Conservation (phyloP, 1,140 invertebrate species). For the Tetranychus urticae region DNA sequence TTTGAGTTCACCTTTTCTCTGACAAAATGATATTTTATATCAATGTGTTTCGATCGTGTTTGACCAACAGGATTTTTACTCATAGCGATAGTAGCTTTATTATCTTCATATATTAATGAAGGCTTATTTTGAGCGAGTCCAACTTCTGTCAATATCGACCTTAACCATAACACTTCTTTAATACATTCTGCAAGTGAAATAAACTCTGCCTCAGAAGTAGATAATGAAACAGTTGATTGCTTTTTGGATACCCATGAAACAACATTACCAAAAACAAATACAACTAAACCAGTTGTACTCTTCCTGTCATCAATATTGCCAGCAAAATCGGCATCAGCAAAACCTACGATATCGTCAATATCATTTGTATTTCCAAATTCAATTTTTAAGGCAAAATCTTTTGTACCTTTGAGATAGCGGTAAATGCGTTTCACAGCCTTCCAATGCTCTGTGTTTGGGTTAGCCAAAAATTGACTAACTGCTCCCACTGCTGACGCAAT, state of each 20-base stretch:
- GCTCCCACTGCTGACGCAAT: constrained; percentile 22
- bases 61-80: constrained; percentile 11
- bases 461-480: constrained; percentile 21
- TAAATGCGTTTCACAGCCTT: constrained; percentile 16
- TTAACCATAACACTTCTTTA: constrained; percentile 17
- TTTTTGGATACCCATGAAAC: constrained; percentile 17
- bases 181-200: constrained; percentile 18
- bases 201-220: constrained; percentile 19
- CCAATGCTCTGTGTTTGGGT: constrained; percentile 11
- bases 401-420: constrained; percentile 14
- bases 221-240: constrained; percentile 17
- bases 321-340: constrained; percentile 6
- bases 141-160: constrained; percentile 2
- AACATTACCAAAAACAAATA: constrained; percentile 13
- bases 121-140: neutral
- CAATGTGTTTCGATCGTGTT: constrained; percentile 16
- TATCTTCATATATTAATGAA: constrained; percentile 8
- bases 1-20: constrained; percentile 19
- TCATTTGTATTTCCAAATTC: neutral
- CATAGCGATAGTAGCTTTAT: constrained; percentile 14
- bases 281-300: constrained; percentile 7
- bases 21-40: constrained; percentile 16
- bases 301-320: constrained; percentile 1
- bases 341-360: neutral
- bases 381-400: constrained; percentile 11